Evolutionary conservation across 2,888 invertebrate species (phyloP).

Genomic region (Dorcus parallelipipedus): DNA sequence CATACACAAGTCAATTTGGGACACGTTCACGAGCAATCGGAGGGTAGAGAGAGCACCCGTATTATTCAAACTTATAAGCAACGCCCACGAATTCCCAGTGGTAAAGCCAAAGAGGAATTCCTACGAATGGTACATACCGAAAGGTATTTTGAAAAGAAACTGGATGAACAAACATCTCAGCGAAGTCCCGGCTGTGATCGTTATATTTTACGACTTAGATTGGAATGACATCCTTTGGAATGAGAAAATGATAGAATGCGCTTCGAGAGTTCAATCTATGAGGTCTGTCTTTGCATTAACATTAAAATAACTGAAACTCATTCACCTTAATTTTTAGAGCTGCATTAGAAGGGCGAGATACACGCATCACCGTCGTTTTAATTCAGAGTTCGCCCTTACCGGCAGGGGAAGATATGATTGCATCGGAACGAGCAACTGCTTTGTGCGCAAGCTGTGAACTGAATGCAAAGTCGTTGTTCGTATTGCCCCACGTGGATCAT

Average conservation of each 20-base stretch:
- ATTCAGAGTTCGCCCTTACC: conserved; percentile 81
- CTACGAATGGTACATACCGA: conserved; percentile 94
- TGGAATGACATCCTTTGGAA: conserved; percentile 96
- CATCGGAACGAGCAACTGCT: conserved; percentile 86
- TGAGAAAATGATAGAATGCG: conserved; percentile 92
- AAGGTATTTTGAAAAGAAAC: conserved; percentile 88
- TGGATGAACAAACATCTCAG: conserved; percentile 94
- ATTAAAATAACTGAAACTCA: no score
- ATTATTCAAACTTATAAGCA: conserved; percentile 75
- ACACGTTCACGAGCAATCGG: conserved; percentile 81
- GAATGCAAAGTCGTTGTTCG: conserved; percentile 87
- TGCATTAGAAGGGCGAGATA: conserved; percentile 68
- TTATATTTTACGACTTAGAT: conserved; percentile 94
- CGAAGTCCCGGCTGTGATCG: conserved; percentile 87
- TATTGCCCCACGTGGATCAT: conserved; percentile 83
- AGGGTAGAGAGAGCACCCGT: conserved; percentile 79
- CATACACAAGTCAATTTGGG: conserved; percentile 90
- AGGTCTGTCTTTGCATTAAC: conserved; percentile 47
- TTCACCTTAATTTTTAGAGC: conserved; percentile 50
- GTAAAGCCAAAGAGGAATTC: conserved; percentile 83
- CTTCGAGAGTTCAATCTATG: conserved; percentile 80
- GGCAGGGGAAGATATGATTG: conserved; percentile 77
- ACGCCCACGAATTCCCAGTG: conserved; percentile 83
- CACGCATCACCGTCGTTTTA: conserved; percentile 82
- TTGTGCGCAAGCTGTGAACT: conserved; percentile 90